phyloP scores from a whole-genome alignment of 2,888 invertebrate species.

The Patella pellucida region DNA sequence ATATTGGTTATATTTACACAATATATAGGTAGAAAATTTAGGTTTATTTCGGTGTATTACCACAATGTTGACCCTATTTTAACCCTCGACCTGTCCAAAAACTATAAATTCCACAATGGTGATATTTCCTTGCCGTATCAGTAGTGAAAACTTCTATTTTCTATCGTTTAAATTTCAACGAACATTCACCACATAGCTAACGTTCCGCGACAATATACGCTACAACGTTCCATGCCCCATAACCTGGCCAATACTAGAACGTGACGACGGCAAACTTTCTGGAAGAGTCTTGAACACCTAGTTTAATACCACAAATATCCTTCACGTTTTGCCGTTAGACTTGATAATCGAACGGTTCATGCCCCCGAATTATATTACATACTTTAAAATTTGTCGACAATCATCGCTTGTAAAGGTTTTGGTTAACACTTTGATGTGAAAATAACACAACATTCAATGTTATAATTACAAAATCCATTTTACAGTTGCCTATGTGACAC shows the following conservation, averaged over 20 bases:
- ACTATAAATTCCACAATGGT: not conserved
- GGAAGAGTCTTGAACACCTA: not conserved
- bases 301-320: not conserved
- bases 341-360: not conserved
- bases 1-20: too few relatives aligned
- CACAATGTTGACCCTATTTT: constrained; percentile 7
- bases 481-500: too few relatives aligned
- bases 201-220: not conserved
- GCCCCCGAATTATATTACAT: constrained; percentile 1
- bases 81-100: not conserved
- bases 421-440: not conserved
- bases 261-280: not conserved
- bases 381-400: constrained; percentile 3
- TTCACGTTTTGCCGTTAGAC: not conserved
- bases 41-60: not conserved
- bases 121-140: not conserved
- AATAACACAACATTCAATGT: not conserved
- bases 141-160: constrained; percentile 3
- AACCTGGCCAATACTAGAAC: not conserved
- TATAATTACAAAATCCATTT: too few relatives aligned
- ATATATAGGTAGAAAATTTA: too few relatives aligned
- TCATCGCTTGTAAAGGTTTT: not conserved
- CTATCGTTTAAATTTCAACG: too few relatives aligned
- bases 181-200: not conserved
- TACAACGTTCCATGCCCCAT: not conserved